Percentiles rank a stretch among this genome's conserved stretches.
phyloP scores from a whole-genome alignment of 2,797 vertebrate species.

The Capromys pilorides region DNA sequence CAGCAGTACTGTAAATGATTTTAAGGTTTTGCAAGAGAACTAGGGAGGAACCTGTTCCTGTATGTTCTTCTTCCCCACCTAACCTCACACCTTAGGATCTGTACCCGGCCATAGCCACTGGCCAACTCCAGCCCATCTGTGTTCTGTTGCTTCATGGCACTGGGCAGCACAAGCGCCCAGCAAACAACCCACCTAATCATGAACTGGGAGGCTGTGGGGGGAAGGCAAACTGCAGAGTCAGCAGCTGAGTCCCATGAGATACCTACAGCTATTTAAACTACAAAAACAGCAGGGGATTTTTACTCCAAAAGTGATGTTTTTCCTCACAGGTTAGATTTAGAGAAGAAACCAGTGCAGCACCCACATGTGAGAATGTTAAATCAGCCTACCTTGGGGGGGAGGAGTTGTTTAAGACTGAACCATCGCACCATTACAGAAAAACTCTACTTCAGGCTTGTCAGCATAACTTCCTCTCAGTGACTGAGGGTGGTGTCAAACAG shows the following conservation, averaged over 20 bases:
- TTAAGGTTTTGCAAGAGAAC: background rate
- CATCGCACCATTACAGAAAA: background rate
- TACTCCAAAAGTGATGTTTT: background rate
- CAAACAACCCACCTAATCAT: background rate
- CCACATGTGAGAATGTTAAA: background rate
- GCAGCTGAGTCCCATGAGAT: background rate
- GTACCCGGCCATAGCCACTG: background rate
- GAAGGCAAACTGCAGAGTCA: background rate
- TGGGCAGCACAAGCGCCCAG: background rate
- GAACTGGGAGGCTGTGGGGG: background rate
- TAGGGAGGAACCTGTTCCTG: background rate
- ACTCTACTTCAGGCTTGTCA: background rate
- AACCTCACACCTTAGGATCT: background rate
- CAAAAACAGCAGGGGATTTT: background rate
- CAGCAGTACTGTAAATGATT: background rate
- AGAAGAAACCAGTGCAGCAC: background rate
- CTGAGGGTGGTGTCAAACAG: too few species aligned
- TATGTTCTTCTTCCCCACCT: background rate
- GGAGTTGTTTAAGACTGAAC: background rate
- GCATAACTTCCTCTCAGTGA: background rate
- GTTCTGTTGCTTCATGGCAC: background rate
- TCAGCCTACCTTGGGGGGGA: background rate
- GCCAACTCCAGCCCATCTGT: background rate
- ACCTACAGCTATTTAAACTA: background rate
- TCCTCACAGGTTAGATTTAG: background rate